Conservation (phyloP, 2,888 invertebrate species). For the Eurytoma californica region DNA sequence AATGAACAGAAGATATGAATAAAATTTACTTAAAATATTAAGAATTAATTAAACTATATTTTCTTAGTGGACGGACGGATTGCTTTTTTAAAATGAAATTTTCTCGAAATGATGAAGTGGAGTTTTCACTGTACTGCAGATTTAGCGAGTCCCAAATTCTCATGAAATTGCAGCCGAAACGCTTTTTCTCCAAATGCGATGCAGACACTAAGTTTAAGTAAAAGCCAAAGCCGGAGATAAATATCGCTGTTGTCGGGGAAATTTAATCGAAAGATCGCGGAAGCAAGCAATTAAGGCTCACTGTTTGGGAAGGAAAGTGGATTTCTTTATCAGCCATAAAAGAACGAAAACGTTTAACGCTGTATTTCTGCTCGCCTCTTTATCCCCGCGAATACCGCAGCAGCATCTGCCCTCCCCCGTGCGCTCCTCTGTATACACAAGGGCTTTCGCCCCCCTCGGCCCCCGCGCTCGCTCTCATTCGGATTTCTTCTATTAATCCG, state of each 20-base stretch:
- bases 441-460: slow-evolving; percentile 10
- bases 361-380: slow-evolving; percentile 3
- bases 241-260: slow-evolving; percentile 50
- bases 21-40: no score
- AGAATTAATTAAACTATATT: no score
- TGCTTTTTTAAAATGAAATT: no score
- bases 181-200: no score
- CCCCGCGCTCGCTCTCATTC: slow-evolving; percentile 24
- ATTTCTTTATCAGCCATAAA: slow-evolving; percentile 41
- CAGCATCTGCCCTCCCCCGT: background rate
- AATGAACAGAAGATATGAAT: no score
- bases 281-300: slow-evolving; percentile 40
- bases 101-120: no score
- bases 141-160: no score
- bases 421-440: slow-evolving; percentile 34
- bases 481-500: slow-evolving; percentile 50
- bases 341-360: slow-evolving; percentile 34
- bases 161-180: no score
- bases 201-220: background rate
- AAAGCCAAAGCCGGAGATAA: slow-evolving; percentile 49
- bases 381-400: background rate
- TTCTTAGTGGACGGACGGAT: no score
- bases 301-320: slow-evolving; percentile 49
- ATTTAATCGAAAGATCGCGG: slow-evolving; percentile 42
- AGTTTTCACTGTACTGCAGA: no score